These are phyloP conservation scores for Scophthalmus maximus DNA, from an alignment of 2,113 vertebrate species.

Conservation along the genomic window DNA sequence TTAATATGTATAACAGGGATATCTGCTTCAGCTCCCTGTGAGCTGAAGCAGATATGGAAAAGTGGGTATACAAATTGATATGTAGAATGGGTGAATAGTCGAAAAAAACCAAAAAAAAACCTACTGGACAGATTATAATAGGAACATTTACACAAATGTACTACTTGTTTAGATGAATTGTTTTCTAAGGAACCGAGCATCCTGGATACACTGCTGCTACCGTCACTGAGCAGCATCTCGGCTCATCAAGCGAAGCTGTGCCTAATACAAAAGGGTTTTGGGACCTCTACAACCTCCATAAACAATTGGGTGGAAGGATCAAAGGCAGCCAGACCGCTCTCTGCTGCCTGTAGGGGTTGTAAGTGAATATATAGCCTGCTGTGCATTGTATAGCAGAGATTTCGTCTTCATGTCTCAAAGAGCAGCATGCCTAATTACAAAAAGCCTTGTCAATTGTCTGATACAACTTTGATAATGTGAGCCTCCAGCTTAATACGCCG, in stretches of 20 bases:
- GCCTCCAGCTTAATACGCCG: conserved; percentile 65
- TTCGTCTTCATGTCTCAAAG: conserved; percentile 68
- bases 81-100: too few relatives aligned
- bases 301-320: conserved; percentile 78
- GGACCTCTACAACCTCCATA: conserved; percentile 71
- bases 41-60: not conserved
- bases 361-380: conserved; percentile 80
- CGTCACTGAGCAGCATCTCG: conserved; percentile 42
- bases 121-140: not conserved
- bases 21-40: not conserved
- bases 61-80: not conserved
- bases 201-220: conserved; percentile 19
- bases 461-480: conserved; percentile 78
- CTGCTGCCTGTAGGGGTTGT: conserved; percentile 76
- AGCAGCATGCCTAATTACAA: conserved; percentile 75
- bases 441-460: conserved; percentile 75
- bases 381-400: conserved; percentile 76
- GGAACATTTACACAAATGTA: not conserved
- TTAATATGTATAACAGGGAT: not conserved
- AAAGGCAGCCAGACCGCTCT: conserved; percentile 74
- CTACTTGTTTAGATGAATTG: not conserved
- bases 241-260: conserved; percentile 51
- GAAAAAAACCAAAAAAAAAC: too few relatives aligned
- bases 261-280: conserved; percentile 57
- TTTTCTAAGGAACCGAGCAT: not conserved